Evolutionary conservation across 2,888 invertebrate genomes (phyloP), one percentile per base, ranked within the genome.

Genomic region (Eubasilissa splendida): DNA sequence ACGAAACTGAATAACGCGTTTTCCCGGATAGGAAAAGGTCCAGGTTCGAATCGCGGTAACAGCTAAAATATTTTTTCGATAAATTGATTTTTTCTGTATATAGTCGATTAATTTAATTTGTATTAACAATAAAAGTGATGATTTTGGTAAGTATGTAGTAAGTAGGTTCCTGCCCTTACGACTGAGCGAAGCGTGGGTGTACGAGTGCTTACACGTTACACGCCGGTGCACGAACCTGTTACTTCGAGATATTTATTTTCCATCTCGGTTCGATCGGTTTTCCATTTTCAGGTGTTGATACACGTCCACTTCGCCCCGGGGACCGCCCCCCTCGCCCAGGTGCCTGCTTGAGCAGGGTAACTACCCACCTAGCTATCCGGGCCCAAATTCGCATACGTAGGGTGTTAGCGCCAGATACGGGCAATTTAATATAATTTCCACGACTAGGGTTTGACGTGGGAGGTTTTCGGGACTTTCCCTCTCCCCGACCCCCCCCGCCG

Each of bases 341-440:
- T 22, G 22, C 22, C 71, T 11, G 31, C 71, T 33, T 9, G 56
- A 42, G 70, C 54, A 8, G 70, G 9, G 70, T 91, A 50, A 84
- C 90, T 66, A 12, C 54, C 22, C 77, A 77, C 52, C 77, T 77
- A 58, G 52, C 68, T 76, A 59, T 76, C 56, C 56, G 65, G 53
- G 63, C 31, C 63, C 59, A 71, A 82, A 82, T 80, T 83, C 81
- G 70, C 83, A 79, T 80, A 80, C 82, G 80, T 76, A 70, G 77
- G 68, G 83, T 79, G 79, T 83, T 81, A 81, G 80, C 54, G 71
- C 71, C 81, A 83, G 83, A 83, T 83, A 81, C 79, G 83, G 83
- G 81, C 83, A 83, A 83, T 83, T 83, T 83, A 83, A 83, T 81
- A 83, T 83, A 83, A 83, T 83, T 83, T 83, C 83, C 81, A 81